Conservation (phyloP, 2,797 vertebrate species). For the Karalla daura region DNA sequence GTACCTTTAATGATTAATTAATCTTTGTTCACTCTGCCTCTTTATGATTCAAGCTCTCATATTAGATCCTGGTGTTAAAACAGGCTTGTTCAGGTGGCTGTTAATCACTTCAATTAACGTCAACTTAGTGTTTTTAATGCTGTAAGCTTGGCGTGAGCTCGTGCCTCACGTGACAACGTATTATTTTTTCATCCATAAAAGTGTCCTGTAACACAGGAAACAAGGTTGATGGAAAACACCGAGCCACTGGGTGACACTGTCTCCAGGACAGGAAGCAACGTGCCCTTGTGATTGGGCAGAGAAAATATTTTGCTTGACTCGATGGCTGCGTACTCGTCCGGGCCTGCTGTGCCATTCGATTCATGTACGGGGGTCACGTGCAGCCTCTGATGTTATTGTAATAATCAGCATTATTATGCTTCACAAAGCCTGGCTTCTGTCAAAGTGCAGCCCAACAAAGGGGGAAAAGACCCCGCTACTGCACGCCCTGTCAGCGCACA, state of each 20-base stretch:
- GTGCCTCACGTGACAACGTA: conserved; percentile 24
- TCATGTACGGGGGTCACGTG: conserved; percentile 52
- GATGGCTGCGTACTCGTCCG: conserved; percentile 66
- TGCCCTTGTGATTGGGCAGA: conserved; percentile 77
- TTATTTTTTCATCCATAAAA: conserved; percentile 47
- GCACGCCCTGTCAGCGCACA: conserved; percentile 11
- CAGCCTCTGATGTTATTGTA: conserved; percentile 75
- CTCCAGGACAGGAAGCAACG: conserved; percentile 79
- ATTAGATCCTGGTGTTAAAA: too few species aligned
- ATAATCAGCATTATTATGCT: conserved; percentile 74
- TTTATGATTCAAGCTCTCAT: neutral
- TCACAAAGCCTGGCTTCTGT: conserved; percentile 62
- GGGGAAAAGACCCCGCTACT: conserved; percentile 19
- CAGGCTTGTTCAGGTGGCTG: too few species aligned
- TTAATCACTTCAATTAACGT: too few species aligned
- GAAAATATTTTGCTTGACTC: conserved; percentile 83
- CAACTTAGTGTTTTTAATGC: conserved; percentile 9
- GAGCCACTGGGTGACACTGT: conserved; percentile 64
- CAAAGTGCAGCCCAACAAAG: conserved; percentile 47
- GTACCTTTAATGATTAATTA: too few species aligned
- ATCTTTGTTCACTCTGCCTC: neutral
- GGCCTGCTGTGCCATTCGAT: conserved; percentile 44
- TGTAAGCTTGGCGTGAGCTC: conserved; percentile 6
- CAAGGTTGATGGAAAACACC: conserved; percentile 74
- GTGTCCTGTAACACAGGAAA: conserved; percentile 74